phyloP scores from a whole-genome alignment of 2,797 vertebrate species.

The Phoebastria nigripes region DNA sequence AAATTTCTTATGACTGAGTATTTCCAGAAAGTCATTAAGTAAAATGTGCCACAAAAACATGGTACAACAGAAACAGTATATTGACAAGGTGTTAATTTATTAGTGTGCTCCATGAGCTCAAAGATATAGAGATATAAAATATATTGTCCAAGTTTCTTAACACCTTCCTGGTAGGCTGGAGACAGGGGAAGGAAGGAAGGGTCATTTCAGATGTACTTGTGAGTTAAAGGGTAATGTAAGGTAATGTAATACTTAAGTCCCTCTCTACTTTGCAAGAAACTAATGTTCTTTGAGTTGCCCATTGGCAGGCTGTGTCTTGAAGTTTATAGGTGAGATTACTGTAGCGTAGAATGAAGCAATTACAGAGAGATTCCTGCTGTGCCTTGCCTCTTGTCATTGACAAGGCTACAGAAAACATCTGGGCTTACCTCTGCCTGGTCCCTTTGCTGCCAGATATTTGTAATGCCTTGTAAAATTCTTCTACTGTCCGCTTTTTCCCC shows the following conservation, averaged over 20 bases:
- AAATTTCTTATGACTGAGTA: background rate
- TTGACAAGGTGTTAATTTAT: constrained; percentile 6
- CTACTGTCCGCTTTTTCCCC: background rate
- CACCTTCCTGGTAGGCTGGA: background rate
- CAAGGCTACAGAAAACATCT: background rate
- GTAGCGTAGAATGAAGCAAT: background rate
- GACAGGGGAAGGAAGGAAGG: background rate
- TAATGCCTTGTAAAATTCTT: background rate
- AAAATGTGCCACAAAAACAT: background rate
- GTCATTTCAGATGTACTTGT: background rate
- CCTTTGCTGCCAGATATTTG: background rate
- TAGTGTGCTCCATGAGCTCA: background rate
- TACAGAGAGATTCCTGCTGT: background rate
- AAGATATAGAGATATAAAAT: background rate
- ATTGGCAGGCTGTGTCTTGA: background rate
- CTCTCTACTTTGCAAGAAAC: background rate
- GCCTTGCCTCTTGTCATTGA: background rate
- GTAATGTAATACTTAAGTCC: background rate
- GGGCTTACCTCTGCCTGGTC: background rate
- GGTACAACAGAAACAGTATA: background rate
- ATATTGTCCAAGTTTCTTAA: background rate
- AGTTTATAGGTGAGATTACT: background rate
- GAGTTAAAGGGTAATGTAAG: background rate
- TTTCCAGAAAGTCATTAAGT: constrained; percentile 31
- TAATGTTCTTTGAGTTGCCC: background rate